Base-by-base conservation (phyloP, 2,797 vertebrate genomes). In the Jordanella pulchra region DNA sequence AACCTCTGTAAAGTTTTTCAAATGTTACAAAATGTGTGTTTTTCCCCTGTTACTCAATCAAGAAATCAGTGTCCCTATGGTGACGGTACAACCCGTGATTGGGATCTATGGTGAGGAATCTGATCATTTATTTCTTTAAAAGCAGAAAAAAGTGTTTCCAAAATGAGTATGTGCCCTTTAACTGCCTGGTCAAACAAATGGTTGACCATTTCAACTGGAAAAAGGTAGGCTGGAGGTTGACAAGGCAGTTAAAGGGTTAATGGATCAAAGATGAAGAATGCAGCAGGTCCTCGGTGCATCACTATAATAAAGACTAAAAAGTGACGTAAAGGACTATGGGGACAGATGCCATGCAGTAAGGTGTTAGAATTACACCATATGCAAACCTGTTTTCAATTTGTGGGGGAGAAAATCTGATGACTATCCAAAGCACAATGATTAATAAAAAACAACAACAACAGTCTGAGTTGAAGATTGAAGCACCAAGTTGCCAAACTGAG, bases 11-110 rank as follows among this genome's bases (percentile, higher is more conserved):
- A 39, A 39, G 39, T 23, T 15, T 63, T 44, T 42, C 60, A 23
- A 63, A 25, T 42, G 39, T 63, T 44, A 25, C 60, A 25, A 63
- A 21, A 63, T 13, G 39, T 23, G n/a, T 44, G 35, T 44, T 44
- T 35, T 44, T 63, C 42, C 35, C 13, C 42, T 25, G 60, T 63
- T 63, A 63, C 60, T 14, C 60, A 63, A 61, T 21, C 58, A 35
- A 61, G 4, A 39, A 42, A 15, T 63, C 60, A 42, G 39, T 23
- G 27, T 63, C 35, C 23, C 35, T 32, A n/a, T 39, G 58, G 11
- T 61, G 58, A 39, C 10, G 1, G 30, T 3, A 60, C 35, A 39
- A 61, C 58, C 32, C 58, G 1, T 35, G 18, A 60, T 10, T 13
- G 39, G 21, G 11, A 60, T 23, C 18, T 60, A 21, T 50, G 56